A percentile compares a stretch with the other conserved stretches of the same genome.
Evolutionary conservation across 2,113 vertebrate genomes (phyloP).

Genomic region (Pachyramphus minor): DNA sequence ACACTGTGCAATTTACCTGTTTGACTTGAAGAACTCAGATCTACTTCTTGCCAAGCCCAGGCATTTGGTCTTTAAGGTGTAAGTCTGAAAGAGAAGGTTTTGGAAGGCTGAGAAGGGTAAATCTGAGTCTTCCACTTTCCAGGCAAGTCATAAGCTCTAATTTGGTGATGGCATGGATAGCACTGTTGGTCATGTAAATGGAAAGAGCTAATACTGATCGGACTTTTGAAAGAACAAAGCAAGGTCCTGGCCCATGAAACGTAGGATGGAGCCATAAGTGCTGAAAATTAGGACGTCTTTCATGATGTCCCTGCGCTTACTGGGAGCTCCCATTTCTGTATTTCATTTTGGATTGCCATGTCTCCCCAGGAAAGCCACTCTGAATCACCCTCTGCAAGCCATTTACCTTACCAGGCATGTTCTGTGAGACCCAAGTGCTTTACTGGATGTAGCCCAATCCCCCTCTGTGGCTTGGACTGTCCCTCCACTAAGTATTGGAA

Average conservation of each 20-base stretch:
- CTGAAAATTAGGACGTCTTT: neutral
- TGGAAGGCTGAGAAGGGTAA: neutral
- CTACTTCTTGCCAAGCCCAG: neutral
- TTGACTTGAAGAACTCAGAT: neutral
- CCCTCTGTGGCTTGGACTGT: neutral
- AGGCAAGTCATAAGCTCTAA: neutral
- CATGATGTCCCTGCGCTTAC: neutral
- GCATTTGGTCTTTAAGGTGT: neutral
- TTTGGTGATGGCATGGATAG: neutral
- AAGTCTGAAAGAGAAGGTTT: neutral
- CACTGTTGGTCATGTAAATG: neutral
- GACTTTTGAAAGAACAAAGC: neutral
- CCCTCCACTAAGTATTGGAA: neutral
- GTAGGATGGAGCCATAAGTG: neutral
- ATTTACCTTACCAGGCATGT: neutral
- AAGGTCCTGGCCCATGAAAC: neutral
- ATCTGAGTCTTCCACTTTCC: neutral
- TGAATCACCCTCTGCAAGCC: neutral
- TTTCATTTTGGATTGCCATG: neutral
- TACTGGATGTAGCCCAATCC: neutral
- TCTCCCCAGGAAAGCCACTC: neutral
- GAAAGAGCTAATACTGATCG: neutral
- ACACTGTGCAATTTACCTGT: neutral
- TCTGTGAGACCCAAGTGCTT: neutral
- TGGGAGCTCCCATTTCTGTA: neutral